These are phyloP conservation scores for Eupithecia subfuscata DNA, from an alignment of 2,888 invertebrate species.

Conservation along the genomic window DNA sequence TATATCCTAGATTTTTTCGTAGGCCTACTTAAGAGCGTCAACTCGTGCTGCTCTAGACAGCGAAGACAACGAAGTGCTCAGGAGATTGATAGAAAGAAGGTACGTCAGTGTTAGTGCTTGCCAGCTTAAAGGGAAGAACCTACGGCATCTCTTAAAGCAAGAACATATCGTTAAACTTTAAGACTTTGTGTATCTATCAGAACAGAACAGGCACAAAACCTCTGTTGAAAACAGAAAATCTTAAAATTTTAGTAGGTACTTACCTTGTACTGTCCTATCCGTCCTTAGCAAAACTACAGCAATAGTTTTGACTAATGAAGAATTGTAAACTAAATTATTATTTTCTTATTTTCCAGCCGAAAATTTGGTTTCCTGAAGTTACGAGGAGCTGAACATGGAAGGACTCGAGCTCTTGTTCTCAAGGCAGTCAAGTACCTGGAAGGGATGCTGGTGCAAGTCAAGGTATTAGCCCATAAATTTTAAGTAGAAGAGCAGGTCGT, in stretches of 20 bases:
- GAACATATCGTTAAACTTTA: background rate
- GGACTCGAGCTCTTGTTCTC: constrained; percentile 91
- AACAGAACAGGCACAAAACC: background rate
- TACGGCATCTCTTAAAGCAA: background rate
- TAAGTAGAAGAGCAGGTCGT: background rate
- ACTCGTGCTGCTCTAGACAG: background rate
- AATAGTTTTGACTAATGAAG: background rate
- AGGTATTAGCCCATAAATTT: constrained; percentile 58
- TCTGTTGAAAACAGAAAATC: background rate
- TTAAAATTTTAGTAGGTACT: background rate
- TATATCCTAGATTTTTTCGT: background rate
- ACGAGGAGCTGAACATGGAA: constrained; percentile 90
- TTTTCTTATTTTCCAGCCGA: constrained; percentile 85
- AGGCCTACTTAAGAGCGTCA: background rate
- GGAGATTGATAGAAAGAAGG: background rate
- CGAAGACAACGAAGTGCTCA: background rate
- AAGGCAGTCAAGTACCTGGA: constrained; percentile 94
- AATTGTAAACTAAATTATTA: background rate
- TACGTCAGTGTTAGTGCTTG: background rate
- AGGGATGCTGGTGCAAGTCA: constrained; percentile 92
- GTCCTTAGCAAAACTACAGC: background rate
- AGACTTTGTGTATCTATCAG: background rate
- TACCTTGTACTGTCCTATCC: background rate
- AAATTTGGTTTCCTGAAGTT: constrained; percentile 95
- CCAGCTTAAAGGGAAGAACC: background rate